These are phyloP conservation scores for Opisthograptis luteolata DNA, from an alignment of 2,888 invertebrate species.

Conservation along the genomic window DNA sequence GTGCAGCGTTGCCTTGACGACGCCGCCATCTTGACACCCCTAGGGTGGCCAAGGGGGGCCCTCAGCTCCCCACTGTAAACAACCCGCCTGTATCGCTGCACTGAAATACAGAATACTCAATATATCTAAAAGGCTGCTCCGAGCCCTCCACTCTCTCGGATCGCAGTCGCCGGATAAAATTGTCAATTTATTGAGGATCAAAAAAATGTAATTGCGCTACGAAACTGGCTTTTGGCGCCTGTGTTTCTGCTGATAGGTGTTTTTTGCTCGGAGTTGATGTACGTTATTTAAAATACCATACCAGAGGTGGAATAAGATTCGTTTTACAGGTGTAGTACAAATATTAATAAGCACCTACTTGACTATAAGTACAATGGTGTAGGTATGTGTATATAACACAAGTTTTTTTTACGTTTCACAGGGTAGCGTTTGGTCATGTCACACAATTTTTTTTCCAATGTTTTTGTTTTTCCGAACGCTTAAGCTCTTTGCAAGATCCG, in stretches of 20 bases:
- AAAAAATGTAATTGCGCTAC: constrained; percentile 53
- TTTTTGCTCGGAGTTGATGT: too few relatives aligned
- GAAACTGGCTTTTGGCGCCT: constrained; percentile 43
- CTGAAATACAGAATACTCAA: constrained; percentile 82
- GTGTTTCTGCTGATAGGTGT: constrained; percentile 32
- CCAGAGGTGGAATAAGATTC: too few relatives aligned
- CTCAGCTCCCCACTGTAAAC: constrained; percentile 73
- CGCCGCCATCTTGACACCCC: constrained; percentile 80
- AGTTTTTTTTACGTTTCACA: too few relatives aligned
- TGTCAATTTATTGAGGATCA: constrained; percentile 66
- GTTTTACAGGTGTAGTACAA: too few relatives aligned
- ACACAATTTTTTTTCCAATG: too few relatives aligned
- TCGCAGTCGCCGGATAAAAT: constrained; percentile 63
- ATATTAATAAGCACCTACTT: too few relatives aligned
- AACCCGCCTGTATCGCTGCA: constrained; percentile 79
- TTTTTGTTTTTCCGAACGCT: too few relatives aligned
- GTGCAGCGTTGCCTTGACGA: constrained; percentile 81
- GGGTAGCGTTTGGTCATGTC: too few relatives aligned
- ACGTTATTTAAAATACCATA: background rate
- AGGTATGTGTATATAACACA: too few relatives aligned
- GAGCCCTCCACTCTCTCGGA: constrained; percentile 61
- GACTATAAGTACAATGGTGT: too few relatives aligned
- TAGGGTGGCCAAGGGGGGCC: constrained; percentile 42
- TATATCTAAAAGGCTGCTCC: constrained; percentile 77
- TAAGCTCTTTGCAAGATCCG: too few relatives aligned